Conservation (phyloP, 2,888 invertebrate genomes). For the Oscheius myriophilus region DNA sequence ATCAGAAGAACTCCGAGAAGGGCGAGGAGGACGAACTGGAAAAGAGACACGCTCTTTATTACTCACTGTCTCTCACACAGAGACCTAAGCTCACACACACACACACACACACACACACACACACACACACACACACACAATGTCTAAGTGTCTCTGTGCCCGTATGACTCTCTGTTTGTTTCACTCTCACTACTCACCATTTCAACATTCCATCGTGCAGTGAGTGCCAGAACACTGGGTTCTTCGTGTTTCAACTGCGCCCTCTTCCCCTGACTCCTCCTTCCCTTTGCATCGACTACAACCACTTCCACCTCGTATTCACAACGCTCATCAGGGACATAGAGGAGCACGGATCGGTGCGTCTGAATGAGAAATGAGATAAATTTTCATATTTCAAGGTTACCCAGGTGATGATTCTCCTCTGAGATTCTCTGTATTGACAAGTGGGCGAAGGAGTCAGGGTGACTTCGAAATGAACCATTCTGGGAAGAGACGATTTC, state of each 20-base stretch:
- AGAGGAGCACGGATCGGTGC: slow-evolving; percentile 43
- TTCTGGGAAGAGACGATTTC: slow-evolving; percentile 21
- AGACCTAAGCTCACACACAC: no score
- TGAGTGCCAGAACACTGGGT: slow-evolving; percentile 26
- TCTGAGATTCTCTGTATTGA: slow-evolving; percentile 37
- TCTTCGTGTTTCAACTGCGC: slow-evolving; percentile 22
- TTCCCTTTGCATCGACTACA: slow-evolving; percentile 45
- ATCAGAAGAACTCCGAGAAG: slow-evolving; percentile 12
- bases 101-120: no score
- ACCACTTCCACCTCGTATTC: slow-evolving; percentile 47
- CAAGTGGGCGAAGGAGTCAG: slow-evolving; percentile 37
- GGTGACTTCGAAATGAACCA: slow-evolving; percentile 45
- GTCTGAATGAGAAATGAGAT: slow-evolving; percentile 35
- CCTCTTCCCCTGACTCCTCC: slow-evolving; percentile 39
- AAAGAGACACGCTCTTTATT: no score
- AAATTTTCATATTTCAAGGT: neutral
- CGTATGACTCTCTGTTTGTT: neutral
- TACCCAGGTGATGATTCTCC: slow-evolving; percentile 44
- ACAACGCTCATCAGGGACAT: slow-evolving; percentile 45
- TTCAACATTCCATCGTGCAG: slow-evolving; percentile 24
- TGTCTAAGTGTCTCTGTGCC: neutral
- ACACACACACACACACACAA: no score
- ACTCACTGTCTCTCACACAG: no score
- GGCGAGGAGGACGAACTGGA: slow-evolving; percentile 29
- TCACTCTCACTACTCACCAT: slow-evolving; percentile 25